Evolutionary conservation across 2,113 vertebrate genomes (phyloP).

Genomic region (Lipophrys pholis): DNA sequence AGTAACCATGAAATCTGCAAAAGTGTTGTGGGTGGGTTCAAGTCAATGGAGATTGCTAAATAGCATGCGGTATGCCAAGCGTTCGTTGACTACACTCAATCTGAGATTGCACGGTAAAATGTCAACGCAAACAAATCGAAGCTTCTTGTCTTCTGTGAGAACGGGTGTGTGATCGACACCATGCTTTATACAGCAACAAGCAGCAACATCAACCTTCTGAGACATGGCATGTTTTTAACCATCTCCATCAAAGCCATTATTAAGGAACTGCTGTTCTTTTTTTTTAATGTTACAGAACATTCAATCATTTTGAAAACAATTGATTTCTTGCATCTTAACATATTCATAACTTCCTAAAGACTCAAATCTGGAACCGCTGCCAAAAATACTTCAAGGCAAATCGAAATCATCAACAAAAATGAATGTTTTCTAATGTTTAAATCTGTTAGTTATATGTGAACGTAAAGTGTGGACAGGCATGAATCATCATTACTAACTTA

Average conservation of each 20-base stretch:
- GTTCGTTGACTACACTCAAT: background rate
- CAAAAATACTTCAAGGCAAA: background rate
- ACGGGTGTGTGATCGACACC: background rate
- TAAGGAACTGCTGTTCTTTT: background rate
- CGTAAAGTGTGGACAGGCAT: background rate
- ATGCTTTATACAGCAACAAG: background rate
- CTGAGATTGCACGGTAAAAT: conserved; percentile 1
- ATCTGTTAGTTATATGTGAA: background rate
- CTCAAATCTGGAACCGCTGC: too few species aligned
- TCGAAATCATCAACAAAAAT: background rate
- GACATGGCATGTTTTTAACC: background rate
- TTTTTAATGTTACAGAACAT: background rate
- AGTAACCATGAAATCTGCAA: conserved; percentile 61
- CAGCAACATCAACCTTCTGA: background rate
- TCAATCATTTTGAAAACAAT: background rate
- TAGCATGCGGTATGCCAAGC: background rate
- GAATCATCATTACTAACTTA: background rate
- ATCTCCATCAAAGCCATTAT: background rate
- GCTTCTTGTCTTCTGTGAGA: background rate
- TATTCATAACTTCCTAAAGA: background rate
- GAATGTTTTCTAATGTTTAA: background rate
- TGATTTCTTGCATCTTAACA: background rate
- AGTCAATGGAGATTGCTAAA: conserved; percentile 49
- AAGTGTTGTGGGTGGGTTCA: conserved; percentile 49
- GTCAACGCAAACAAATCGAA: background rate